Evolutionary conservation across 2,888 invertebrate genomes (phyloP).

Genomic region (Leptinotarsa peninsularis): DNA sequence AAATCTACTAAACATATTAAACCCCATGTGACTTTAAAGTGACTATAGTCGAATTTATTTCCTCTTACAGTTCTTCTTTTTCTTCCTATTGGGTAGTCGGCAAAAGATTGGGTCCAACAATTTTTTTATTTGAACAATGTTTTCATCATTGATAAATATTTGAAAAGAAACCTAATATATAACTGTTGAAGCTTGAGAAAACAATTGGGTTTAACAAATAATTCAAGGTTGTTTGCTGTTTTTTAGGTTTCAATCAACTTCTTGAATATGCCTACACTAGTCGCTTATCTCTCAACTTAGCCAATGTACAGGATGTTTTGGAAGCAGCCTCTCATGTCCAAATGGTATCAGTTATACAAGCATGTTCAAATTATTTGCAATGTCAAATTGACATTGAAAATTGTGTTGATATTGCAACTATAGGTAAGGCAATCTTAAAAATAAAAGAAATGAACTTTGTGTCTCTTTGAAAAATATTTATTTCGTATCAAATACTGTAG

Average conservation of each 20-base stretch:
- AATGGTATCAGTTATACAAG: slow-evolving; percentile 74
- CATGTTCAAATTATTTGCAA: slow-evolving; percentile 75
- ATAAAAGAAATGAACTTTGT: neutral
- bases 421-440: slow-evolving; percentile 56
- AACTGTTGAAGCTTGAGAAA: too few species aligned
- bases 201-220: too few species aligned
- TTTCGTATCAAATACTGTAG: neutral
- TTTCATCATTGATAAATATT: too few species aligned
- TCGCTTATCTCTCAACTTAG: slow-evolving; percentile 71
- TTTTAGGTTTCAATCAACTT: slow-evolving; percentile 70
- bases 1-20: too few species aligned
- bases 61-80: too few species aligned
- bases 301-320: slow-evolving; percentile 75
- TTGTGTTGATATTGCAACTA: slow-evolving; percentile 77
- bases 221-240: neutral
- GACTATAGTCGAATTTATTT: too few species aligned
- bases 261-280: slow-evolving; percentile 80
- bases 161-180: too few species aligned
- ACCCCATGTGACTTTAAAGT: too few species aligned
- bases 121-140: too few species aligned
- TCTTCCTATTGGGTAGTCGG: too few species aligned
- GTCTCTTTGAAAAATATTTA: neutral
- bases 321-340: slow-evolving; percentile 78
- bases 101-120: too few species aligned
- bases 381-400: slow-evolving; percentile 77